Percentiles rank a stretch among this genome's conserved stretches.
Evolutionary conservation across 2,888 invertebrate genomes (phyloP).

Genomic region (Gnatocerus cornutus): DNA sequence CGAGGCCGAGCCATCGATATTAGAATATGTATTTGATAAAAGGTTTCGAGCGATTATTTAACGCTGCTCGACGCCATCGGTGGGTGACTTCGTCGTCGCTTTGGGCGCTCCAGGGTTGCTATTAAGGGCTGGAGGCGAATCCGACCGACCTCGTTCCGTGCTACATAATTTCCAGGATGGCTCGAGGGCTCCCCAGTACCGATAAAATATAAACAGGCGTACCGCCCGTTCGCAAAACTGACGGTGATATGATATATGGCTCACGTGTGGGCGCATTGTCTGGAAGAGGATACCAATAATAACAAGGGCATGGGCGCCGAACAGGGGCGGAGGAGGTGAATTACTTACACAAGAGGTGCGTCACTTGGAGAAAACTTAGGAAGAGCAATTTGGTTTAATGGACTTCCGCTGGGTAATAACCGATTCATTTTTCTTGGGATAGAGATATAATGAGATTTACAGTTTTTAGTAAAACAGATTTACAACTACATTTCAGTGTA

Average conservation of each 20-base stretch:
- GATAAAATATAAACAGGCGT: slow-evolving; percentile 65
- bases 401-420: too few species aligned
- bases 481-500: too few species aligned
- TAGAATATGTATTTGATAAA: slow-evolving; percentile 33
- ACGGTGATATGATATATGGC: slow-evolving; percentile 58
- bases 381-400: too few species aligned
- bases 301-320: slow-evolving; percentile 17
- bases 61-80: slow-evolving; percentile 38
- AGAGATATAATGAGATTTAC: too few species aligned
- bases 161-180: slow-evolving; percentile 65
- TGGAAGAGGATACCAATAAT: slow-evolving; percentile 46
- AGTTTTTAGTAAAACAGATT: too few species aligned
- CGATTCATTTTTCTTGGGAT: too few species aligned
- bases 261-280: slow-evolving; percentile 58
- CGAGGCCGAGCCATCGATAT: slow-evolving; percentile 12
- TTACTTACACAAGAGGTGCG: background rate
- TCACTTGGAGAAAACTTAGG: background rate
- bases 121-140: slow-evolving; percentile 60
- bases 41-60: slow-evolving; percentile 28
- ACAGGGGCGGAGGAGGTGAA: background rate
- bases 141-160: slow-evolving; percentile 64
- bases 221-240: slow-evolving; percentile 59
- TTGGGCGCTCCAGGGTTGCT: slow-evolving; percentile 59
- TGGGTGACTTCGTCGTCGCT: slow-evolving; percentile 57
- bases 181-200: slow-evolving; percentile 59